Percentiles rank a stretch among this genome's conserved stretches.
phyloP scores from a whole-genome alignment of 2,888 invertebrate genomes.

The Tupiocoris notatus region DNA sequence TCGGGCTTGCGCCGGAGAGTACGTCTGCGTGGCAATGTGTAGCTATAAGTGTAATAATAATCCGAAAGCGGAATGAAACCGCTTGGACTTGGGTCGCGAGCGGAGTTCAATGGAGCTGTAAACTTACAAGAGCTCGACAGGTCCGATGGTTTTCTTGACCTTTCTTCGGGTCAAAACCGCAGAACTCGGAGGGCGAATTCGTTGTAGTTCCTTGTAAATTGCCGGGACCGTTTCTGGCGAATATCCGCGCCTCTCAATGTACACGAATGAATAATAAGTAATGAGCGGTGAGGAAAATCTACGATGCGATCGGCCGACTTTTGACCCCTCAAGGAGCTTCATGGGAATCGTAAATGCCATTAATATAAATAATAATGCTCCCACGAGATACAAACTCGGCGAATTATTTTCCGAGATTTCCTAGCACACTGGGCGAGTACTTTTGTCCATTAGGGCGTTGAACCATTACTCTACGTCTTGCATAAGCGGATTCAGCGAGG shows the following conservation, averaged over 20 bases:
- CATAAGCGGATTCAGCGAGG: too few relatives aligned
- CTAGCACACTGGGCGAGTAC: too few relatives aligned
- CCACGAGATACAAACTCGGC: too few relatives aligned
- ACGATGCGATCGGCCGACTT: too few relatives aligned
- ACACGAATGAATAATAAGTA: neutral
- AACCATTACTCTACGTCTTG: too few relatives aligned
- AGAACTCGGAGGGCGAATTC: neutral
- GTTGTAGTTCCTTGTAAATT: neutral
- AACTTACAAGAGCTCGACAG: neutral
- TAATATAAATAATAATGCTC: too few relatives aligned
- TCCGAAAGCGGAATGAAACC: neutral
- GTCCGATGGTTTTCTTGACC: slow-evolving; percentile 4
- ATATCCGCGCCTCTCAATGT: neutral
- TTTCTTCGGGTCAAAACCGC: neutral
- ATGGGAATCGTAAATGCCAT: too few relatives aligned
- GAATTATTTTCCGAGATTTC: too few relatives aligned
- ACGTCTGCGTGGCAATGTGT: neutral
- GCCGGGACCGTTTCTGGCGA: neutral
- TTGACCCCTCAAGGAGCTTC: too few relatives aligned
- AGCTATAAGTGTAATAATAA: neutral
- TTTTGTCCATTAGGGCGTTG: too few relatives aligned
- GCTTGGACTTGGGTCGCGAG: neutral
- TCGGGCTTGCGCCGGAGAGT: neutral
- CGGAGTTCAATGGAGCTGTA: slow-evolving; percentile 28
- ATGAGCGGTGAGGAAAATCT: neutral